Percentiles rank a stretch among this genome's conserved stretches.
phyloP scores from a whole-genome alignment of 2,888 invertebrate species.

The Zygaena filipendulae region DNA sequence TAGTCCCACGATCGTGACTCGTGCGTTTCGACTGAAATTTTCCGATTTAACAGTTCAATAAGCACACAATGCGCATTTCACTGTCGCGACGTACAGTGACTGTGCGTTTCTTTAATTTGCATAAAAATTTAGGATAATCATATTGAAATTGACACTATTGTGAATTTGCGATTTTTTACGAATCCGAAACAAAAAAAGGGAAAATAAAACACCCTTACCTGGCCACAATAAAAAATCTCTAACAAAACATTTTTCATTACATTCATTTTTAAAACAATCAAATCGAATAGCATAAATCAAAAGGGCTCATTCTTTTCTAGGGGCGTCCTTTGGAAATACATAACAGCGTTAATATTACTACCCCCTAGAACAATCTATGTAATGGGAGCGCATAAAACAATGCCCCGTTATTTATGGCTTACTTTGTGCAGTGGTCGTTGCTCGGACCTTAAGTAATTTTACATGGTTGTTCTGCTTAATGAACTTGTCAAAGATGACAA shows the following conservation, averaged over 20 bases:
- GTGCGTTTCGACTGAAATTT: constrained; percentile 24
- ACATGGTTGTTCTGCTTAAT: neutral
- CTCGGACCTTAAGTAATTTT: neutral
- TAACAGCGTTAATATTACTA: constrained; percentile 36
- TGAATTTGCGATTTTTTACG: too few relatives aligned
- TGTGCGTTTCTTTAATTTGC: too few relatives aligned
- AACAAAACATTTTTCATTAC: too few relatives aligned
- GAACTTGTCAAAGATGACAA: neutral
- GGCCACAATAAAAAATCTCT: too few relatives aligned
- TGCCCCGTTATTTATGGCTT: constrained; percentile 48
- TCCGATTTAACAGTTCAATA: constrained; percentile 22
- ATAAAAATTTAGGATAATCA: too few relatives aligned
- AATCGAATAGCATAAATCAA: constrained; percentile 20
- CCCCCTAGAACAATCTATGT: constrained; percentile 49
- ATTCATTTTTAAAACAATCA: constrained; percentile 23
- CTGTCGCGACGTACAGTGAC: too few relatives aligned
- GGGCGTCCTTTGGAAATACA: constrained; percentile 30
- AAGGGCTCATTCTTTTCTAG: constrained; percentile 20
- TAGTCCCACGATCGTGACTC: constrained; percentile 25
- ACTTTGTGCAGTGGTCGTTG: constrained; percentile 19
- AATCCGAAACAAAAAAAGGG: too few relatives aligned
- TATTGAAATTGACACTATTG: too few relatives aligned
- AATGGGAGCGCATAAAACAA: constrained; percentile 57
- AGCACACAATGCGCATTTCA: too few relatives aligned
- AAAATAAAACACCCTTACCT: too few relatives aligned